Conservation (phyloP, 2,113 vertebrate species). For the Brachyhypopomus gauderio region DNA sequence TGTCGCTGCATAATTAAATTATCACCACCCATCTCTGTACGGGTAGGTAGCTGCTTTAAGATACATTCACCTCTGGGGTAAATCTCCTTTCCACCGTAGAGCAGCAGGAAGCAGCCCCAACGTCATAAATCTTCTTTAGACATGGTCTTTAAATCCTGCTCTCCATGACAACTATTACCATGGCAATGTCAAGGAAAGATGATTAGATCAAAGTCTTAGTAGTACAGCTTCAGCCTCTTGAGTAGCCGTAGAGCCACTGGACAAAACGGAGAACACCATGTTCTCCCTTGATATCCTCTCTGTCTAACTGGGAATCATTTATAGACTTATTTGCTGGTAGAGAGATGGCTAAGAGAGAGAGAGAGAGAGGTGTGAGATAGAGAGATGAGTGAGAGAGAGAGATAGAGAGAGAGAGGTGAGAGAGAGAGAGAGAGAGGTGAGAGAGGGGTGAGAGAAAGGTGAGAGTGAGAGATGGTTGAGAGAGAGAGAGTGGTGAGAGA, state of each 20-base stretch:
- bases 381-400: no score
- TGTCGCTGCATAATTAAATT: background rate
- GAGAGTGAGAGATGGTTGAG: no score
- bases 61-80: background rate
- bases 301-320: background rate
- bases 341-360: no score
- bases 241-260: background rate
- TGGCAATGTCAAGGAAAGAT: slow-evolving; percentile 13
- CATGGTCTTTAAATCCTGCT: background rate
- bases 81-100: background rate
- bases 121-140: slow-evolving; percentile 20
- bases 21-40: background rate
- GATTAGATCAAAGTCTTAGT: slow-evolving; percentile 6
- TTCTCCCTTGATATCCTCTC: background rate
- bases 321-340: background rate
- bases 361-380: no score
- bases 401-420: no score
- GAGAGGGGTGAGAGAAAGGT: no score
- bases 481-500: no score
- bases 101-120: background rate
- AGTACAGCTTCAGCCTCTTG: background rate
- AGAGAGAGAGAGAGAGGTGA: no score
- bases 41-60: background rate
- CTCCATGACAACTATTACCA: slow-evolving; percentile 20
- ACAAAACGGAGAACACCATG: background rate